These are phyloP conservation scores for Budorcas taxicolor DNA, from an alignment of 2,113 vertebrate species.

Conservation along the genomic window DNA sequence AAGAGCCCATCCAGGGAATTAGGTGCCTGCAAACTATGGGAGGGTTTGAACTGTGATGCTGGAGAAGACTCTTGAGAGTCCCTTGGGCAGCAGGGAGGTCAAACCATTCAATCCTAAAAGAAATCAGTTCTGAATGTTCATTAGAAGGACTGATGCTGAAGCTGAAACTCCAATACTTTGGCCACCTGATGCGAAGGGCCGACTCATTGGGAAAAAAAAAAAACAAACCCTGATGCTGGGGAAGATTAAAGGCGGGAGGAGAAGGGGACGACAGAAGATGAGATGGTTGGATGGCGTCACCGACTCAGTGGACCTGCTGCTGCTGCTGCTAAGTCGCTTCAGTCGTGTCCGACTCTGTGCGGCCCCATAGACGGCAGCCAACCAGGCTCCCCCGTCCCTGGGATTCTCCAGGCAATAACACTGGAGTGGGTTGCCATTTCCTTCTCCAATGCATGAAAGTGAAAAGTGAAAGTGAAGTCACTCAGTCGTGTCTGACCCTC, in stretches of 20 bases:
- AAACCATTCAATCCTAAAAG: neutral
- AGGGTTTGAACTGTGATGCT: neutral
- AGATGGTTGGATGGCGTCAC: neutral
- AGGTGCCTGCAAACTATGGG: neutral
- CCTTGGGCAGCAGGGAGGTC: neutral
- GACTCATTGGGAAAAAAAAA: neutral
- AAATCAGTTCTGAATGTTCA: neutral
- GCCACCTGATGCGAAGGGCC: neutral
- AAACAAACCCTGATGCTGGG: neutral
- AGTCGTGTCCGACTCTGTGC: too few species aligned
- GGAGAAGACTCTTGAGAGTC: neutral
- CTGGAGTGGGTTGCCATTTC: too few species aligned
- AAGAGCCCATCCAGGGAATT: neutral
- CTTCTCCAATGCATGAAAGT: too few species aligned
- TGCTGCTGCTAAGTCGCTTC: too few species aligned
- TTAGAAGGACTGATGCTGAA: neutral
- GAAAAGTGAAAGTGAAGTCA: too few species aligned
- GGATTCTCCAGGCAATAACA: too few species aligned
- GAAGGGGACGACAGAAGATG: neutral
- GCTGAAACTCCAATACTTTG: neutral
- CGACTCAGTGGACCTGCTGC: neutral
- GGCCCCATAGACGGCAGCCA: too few species aligned
- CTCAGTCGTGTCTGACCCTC: too few species aligned
- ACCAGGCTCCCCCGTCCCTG: too few species aligned
- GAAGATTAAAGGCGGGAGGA: neutral